A percentile compares a stretch with the other conserved stretches of the same genome.
These are phyloP conservation scores for Echinarachnius parma DNA, from an alignment of 53 echinoderm and acorn worm species.

Conservation along the genomic window DNA sequence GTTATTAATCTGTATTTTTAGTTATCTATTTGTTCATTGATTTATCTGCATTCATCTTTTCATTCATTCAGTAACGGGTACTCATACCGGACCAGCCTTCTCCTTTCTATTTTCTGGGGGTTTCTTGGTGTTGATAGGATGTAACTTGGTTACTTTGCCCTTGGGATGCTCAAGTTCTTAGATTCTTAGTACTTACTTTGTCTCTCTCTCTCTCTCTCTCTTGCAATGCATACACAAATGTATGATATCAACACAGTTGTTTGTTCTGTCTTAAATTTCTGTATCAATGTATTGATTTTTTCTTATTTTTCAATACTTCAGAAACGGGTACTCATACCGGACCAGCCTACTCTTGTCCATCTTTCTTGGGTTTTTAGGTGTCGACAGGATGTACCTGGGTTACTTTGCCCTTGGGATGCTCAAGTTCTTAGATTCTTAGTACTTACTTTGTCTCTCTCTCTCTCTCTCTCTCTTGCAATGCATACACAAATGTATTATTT, in stretches of 20 bases:
- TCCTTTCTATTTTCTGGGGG: neutral
- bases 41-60: too few relatives aligned
- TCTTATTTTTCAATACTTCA: neutral
- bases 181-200: neutral
- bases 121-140: neutral
- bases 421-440: too few relatives aligned
- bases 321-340: neutral
- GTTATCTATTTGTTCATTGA: too few relatives aligned
- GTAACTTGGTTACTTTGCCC: neutral
- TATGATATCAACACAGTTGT: neutral
- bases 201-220: neutral
- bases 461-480: neutral
- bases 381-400: neutral
- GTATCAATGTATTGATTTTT: neutral
- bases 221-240: neutral
- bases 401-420: too few relatives aligned
- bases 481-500: neutral
- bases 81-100: neutral
- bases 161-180: too few relatives aligned
- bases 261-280: neutral
- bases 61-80: neutral
- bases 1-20: too few relatives aligned
- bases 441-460: neutral
- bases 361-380: neutral
- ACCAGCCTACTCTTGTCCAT: neutral